Percentiles rank a stretch among this genome's conserved stretches.
Evolutionary conservation across 2,888 invertebrate species (phyloP).

Genomic region (Eulithis prunata): DNA sequence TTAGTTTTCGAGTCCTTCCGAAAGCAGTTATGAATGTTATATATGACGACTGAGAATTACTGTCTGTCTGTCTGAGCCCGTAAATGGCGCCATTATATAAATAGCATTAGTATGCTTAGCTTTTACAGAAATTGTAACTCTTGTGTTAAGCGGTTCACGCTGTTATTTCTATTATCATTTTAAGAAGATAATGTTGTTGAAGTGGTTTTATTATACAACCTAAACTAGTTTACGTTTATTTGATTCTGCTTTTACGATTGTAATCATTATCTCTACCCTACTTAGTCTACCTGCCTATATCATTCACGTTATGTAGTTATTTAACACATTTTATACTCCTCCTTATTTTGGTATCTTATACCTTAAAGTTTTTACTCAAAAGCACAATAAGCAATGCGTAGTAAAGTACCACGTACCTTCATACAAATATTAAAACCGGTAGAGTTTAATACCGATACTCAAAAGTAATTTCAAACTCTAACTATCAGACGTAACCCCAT

Average conservation of each 20-base stretch:
- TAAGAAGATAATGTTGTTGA: conserved; percentile 7
- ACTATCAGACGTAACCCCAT: conserved; percentile 20
- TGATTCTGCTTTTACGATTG: neutral
- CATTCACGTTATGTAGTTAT: too few species aligned
- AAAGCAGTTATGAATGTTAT: conserved; percentile 59
- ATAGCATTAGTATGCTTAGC: conserved; percentile 38
- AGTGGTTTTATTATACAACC: conserved; percentile 8
- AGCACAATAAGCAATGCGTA: neutral
- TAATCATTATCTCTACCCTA: too few species aligned
- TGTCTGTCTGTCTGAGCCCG: conserved; percentile 37
- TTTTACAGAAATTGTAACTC: conserved; percentile 20
- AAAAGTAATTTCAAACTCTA: conserved; percentile 10
- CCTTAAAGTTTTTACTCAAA: neutral
- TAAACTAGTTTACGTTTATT: neutral
- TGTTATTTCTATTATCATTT: conserved; percentile 11
- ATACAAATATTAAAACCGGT: neutral
- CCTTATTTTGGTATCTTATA: neutral
- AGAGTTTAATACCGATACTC: conserved; percentile 5
- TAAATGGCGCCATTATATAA: conserved; percentile 37
- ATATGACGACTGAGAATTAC: conserved; percentile 50
- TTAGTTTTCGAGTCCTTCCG: conserved; percentile 58
- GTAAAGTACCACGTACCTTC: neutral
- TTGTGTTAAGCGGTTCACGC: conserved; percentile 4
- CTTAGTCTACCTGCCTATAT: too few species aligned
- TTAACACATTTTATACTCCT: too few species aligned